These are phyloP conservation scores for Halcyon leucocephala DNA, from an alignment of 2,797 vertebrate genomes.

Conservation along the genomic window DNA sequence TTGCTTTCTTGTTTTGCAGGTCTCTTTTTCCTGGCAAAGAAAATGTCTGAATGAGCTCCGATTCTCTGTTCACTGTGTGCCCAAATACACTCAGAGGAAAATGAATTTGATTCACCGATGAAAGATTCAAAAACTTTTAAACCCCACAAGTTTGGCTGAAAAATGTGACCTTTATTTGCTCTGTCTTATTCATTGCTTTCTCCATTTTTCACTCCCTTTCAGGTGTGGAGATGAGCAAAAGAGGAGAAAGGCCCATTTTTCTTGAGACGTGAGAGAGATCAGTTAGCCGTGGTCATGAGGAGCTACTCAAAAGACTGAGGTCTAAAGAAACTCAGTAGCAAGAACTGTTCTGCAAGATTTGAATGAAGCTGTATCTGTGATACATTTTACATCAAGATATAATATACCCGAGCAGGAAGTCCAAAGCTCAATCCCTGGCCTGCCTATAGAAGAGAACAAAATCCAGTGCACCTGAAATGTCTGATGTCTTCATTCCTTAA, in stretches of 20 bases:
- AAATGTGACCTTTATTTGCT: not conserved
- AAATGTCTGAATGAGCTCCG: not conserved
- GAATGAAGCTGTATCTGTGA: not conserved
- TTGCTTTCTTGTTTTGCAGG: not conserved
- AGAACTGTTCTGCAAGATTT: not conserved
- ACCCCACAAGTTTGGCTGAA: not conserved
- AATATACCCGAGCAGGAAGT: not conserved
- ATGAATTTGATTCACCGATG: not conserved
- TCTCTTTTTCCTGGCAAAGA: not conserved
- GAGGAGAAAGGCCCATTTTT: not conserved
- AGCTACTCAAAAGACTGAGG: not conserved
- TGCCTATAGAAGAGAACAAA: not conserved
- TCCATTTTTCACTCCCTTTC: not conserved
- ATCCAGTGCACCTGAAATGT: not conserved
- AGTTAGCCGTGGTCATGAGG: not conserved
- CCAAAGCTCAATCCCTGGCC: not conserved
- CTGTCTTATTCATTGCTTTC: not conserved
- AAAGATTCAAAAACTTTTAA: not conserved
- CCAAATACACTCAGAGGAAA: not conserved
- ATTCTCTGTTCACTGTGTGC: not conserved
- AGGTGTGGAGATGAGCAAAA: not conserved
- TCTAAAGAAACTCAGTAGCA: not conserved
- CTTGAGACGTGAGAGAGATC: not conserved
- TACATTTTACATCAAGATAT: not conserved
- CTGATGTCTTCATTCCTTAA: not conserved